Conservation (phyloP, 2,888 invertebrate species). For the Acrocyrtus sp. region DNA sequence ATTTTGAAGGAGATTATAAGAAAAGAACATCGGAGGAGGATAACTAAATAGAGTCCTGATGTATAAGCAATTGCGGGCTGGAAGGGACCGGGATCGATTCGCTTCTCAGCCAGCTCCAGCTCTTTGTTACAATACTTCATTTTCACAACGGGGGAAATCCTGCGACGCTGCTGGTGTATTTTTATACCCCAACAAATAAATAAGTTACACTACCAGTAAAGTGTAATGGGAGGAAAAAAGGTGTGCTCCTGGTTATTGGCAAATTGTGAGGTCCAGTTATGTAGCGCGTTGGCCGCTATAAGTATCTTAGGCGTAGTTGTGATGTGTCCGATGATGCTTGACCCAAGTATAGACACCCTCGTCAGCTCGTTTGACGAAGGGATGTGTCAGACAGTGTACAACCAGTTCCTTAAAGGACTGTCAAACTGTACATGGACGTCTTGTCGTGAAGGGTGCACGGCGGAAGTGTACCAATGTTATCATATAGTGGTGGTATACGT, state of each 20-base stretch:
- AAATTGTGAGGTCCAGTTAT: conserved; percentile 64
- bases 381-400: conserved; percentile 63
- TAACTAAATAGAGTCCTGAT: neutral
- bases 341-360: conserved; percentile 64
- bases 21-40: neutral
- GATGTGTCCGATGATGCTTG: conserved; percentile 64
- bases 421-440: conserved; percentile 65
- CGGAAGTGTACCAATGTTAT: conserved; percentile 64
- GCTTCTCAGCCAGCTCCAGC: neutral
- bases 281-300: conserved; percentile 63
- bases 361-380: conserved; percentile 61
- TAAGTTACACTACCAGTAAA: too few species aligned
- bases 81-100: too few species aligned
- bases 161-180: conserved; percentile 14
- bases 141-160: conserved; percentile 23
- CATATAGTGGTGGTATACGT: conserved; percentile 64
- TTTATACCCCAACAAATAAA: conserved; percentile 26
- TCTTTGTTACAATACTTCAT: neutral
- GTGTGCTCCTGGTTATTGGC: conserved; percentile 63
- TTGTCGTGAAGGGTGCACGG: conserved; percentile 65
- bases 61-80: too few species aligned
- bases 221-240: conserved; percentile 61
- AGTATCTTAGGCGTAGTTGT: conserved; percentile 63
- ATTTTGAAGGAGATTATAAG: neutral
- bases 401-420: conserved; percentile 59